Conservation (phyloP, 2,113 vertebrate species). For the Chamaea fasciata region DNA sequence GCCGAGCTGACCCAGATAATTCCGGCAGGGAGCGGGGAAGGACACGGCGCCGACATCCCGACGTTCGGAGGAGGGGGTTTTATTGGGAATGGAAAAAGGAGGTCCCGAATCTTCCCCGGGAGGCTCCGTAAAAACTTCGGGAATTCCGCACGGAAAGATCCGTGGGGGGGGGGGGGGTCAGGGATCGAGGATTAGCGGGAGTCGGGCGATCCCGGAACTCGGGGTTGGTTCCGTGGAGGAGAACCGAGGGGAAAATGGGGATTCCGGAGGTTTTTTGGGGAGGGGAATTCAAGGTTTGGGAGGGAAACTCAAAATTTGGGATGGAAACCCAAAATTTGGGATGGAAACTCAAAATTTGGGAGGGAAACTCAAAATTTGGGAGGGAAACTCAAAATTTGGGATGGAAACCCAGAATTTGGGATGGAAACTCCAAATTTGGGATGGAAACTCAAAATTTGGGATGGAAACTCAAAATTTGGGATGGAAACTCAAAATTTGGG, state of each 20-base stretch:
- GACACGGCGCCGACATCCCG: accelerated
- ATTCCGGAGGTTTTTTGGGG: neutral
- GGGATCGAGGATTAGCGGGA: accelerated
- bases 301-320: neutral
- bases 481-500: neutral
- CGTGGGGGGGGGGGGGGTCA: accelerated
- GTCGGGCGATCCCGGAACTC: accelerated
- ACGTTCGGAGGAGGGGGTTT: neutral
- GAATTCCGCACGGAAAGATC: accelerated
- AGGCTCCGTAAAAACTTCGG: neutral
- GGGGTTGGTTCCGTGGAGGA: neutral
- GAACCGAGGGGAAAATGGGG: neutral
- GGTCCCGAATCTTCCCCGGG: neutral
- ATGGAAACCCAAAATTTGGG: neutral
- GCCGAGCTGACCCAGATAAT: slow-evolving; percentile 2
- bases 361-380: neutral
- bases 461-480: too few species aligned
- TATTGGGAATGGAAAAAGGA: neutral
- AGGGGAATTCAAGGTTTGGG: neutral
- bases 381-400: neutral
- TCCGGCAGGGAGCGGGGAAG: neutral
- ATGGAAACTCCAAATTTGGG: too few species aligned
- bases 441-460: too few species aligned
- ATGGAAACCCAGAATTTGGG: too few species aligned
- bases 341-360: neutral